These are phyloP conservation scores for Spodoptera exigua DNA, from an alignment of 2,888 invertebrate genomes.

Conservation along the genomic window DNA sequence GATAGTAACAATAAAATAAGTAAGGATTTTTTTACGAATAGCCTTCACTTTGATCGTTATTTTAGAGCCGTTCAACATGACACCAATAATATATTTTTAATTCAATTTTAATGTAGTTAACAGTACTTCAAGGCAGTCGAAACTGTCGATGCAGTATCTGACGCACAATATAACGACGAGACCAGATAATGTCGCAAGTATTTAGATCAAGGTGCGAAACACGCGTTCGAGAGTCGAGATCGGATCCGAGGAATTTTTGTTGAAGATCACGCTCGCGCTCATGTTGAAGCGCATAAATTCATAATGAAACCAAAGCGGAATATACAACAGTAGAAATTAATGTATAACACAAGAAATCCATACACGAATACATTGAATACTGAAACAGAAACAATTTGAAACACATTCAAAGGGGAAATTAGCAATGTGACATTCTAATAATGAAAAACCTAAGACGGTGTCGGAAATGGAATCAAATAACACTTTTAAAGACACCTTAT, in stretches of 20 bases:
- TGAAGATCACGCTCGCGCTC: conserved; percentile 81
- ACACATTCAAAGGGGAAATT: conserved; percentile 37
- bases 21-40: conserved; percentile 20
- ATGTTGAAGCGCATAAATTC: conserved; percentile 76
- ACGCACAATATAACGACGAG: conserved; percentile 76
- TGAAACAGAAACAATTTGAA: conserved; percentile 42
- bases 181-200: conserved; percentile 87
- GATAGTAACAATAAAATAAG: conserved; percentile 44
- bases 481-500: conserved; percentile 38
- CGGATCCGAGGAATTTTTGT: conserved; percentile 84
- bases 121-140: conserved; percentile 57
- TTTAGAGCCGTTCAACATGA: conserved; percentile 32
- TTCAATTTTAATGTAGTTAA: conserved; percentile 47
- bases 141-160: conserved; percentile 72
- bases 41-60: conserved; percentile 17
- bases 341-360: conserved; percentile 43
- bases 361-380: conserved; percentile 55
- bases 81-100: conserved; percentile 39
- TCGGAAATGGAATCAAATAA: conserved; percentile 19
- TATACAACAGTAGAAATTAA: conserved; percentile 62
- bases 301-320: conserved; percentile 75
- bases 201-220: conserved; percentile 89
- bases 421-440: conserved; percentile 13
- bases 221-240: conserved; percentile 86
- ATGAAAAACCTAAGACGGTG: conserved; percentile 12